Conservation (phyloP, 92 coral and sea anemone species). For the Heteractis magnifica region DNA sequence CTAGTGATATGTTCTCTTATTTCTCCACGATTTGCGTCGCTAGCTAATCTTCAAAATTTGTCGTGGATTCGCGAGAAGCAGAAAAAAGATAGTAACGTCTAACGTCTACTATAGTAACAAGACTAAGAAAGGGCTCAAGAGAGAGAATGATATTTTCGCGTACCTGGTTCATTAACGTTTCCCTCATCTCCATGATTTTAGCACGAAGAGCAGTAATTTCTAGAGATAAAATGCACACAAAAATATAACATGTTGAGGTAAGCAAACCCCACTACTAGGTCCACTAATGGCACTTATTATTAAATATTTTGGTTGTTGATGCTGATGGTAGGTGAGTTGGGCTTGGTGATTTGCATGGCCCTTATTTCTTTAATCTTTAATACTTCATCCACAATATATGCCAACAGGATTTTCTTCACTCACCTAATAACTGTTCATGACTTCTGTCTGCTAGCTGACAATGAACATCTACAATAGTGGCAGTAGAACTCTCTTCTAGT, state of each 20-base stretch:
- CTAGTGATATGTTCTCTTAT: background rate
- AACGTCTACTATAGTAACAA: background rate
- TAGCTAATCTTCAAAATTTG: no score
- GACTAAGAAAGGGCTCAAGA: background rate
- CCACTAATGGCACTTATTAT: background rate
- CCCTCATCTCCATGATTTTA: conserved; percentile 88
- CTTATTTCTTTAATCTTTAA: no score
- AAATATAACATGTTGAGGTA: background rate
- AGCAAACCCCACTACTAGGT: background rate
- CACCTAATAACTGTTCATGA: conserved; percentile 93
- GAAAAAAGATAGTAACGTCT: no score
- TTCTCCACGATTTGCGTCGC: no score
- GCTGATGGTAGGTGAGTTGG: no score
- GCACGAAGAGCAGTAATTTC: conserved; percentile 99
- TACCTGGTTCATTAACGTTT: conserved; percentile 87
- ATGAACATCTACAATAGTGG: conserved; percentile 89
- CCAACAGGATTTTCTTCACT: background rate
- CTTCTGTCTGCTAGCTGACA: conserved; percentile 96
- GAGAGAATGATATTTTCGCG: background rate
- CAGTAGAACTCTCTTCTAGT: conserved; percentile 68
- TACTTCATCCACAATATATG: no score
- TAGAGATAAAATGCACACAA: background rate
- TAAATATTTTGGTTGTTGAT: no score
- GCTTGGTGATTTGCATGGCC: no score
- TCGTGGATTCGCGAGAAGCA: no score